phyloP scores from a whole-genome alignment of 1,140 invertebrate species.

The Drosophila subpulchrella region DNA sequence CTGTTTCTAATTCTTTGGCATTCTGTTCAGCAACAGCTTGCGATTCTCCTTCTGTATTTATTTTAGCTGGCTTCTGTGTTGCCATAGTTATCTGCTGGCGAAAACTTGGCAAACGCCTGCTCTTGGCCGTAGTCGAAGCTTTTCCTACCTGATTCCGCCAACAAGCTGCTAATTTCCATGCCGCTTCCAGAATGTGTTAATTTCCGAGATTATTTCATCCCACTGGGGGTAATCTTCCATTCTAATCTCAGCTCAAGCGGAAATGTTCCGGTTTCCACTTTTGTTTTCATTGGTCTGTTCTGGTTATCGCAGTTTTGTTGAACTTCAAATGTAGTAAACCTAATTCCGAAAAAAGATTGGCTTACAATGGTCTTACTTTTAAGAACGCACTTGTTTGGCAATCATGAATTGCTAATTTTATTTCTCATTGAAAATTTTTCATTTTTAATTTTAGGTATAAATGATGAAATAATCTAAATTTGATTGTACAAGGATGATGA shows the following conservation, averaged over 20 bases:
- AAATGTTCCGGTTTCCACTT: constrained; percentile 1
- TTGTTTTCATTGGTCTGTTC: background rate
- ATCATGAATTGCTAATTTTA: no score
- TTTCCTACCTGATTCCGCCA: constrained; percentile 49
- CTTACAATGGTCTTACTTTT: no score
- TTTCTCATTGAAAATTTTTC: no score
- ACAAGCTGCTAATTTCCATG: constrained; percentile 68
- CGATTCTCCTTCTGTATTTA: constrained; percentile 36
- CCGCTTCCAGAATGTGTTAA: constrained; percentile 47
- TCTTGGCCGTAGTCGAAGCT: constrained; percentile 22
- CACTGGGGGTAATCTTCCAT: constrained; percentile 6
- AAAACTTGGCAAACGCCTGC: constrained; percentile 22
- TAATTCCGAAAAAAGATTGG: no score
- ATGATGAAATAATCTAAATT: background rate
- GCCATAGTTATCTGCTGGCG: constrained; percentile 27
- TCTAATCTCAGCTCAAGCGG: background rate
- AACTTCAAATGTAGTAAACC: no score
- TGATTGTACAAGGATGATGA: background rate
- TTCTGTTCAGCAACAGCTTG: constrained; percentile 42
- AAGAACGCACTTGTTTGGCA: no score
- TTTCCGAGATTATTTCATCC: constrained; percentile 23
- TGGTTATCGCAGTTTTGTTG: no score
- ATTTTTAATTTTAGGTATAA: background rate
- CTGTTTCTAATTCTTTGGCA: constrained; percentile 54
- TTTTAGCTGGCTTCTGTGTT: constrained; percentile 38